These are phyloP conservation scores for Poecilia wingei DNA, from an alignment of 2,797 vertebrate species.

Conservation along the genomic window DNA sequence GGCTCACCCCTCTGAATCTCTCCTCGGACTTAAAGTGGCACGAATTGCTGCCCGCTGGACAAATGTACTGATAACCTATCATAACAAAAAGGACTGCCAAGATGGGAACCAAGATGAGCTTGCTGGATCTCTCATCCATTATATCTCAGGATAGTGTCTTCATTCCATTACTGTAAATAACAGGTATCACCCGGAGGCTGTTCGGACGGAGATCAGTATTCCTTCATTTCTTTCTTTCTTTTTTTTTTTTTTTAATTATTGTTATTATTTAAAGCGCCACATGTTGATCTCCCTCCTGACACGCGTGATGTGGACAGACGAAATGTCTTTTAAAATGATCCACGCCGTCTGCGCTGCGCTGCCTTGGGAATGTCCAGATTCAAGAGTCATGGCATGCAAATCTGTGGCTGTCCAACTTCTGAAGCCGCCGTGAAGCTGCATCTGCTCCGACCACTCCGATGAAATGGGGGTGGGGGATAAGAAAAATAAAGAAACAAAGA, in stretches of 20 bases:
- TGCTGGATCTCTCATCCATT: constrained; percentile 95
- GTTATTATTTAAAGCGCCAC: constrained; percentile 56
- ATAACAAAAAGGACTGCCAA: constrained; percentile 92
- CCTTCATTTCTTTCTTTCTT: constrained; percentile 50
- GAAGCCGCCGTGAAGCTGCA: constrained; percentile 50
- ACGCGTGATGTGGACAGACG: constrained; percentile 21
- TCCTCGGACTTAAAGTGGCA: constrained; percentile 85
- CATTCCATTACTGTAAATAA: constrained; percentile 78
- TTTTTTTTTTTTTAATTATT: constrained; percentile 18
- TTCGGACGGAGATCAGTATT: constrained; percentile 48
- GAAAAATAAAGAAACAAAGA: constrained; percentile 25
- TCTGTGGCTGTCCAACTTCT: constrained; percentile 69
- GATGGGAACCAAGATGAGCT: constrained; percentile 92
- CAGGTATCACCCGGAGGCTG: constrained; percentile 47
- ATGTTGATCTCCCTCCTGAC: constrained; percentile 65
- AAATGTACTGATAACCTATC: constrained; percentile 95
- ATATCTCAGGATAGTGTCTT: constrained; percentile 80
- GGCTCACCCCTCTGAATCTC: constrained; percentile 75
- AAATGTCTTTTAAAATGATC: constrained; percentile 32
- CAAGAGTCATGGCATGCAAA: constrained; percentile 59
- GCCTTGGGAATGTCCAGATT: constrained; percentile 52
- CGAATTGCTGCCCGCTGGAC: constrained; percentile 88
- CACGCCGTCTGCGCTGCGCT: constrained; percentile 42
- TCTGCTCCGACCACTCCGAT: constrained; percentile 55
- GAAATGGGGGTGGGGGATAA: background rate